phyloP scores from a whole-genome alignment of 1,140 invertebrate species.

The Drosophila teissieri region DNA sequence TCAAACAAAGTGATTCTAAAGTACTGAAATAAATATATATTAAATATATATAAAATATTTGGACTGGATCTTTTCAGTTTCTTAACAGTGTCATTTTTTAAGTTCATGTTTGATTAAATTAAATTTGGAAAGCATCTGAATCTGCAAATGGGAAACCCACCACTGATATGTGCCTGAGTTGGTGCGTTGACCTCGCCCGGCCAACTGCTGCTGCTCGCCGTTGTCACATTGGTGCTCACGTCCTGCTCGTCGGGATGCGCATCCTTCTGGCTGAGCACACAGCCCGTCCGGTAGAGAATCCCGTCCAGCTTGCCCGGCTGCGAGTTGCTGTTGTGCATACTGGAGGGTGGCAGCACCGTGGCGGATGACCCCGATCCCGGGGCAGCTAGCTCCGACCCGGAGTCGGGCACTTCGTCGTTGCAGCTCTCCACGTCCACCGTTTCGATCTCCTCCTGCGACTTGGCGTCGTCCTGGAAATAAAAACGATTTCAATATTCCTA shows the following conservation, averaged over 20 bases:
- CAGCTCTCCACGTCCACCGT: constrained; percentile 86
- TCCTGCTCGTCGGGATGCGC: constrained; percentile 59
- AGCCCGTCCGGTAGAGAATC: constrained; percentile 80
- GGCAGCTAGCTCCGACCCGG: constrained; percentile 66
- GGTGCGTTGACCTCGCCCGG: constrained; percentile 55
- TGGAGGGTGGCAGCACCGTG: constrained; percentile 32
- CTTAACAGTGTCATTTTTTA: too few species aligned
- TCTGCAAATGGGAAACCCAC: constrained; percentile 25
- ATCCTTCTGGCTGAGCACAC: constrained; percentile 80
- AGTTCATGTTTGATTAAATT: too few species aligned
- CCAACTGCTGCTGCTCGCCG: constrained; percentile 71
- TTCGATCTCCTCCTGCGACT: constrained; percentile 85
- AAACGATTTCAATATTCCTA: background rate
- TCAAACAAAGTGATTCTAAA: too few species aligned
- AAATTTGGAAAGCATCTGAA: too few species aligned
- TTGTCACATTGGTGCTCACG: constrained; percentile 71
- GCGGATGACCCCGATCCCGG: constrained; percentile 12
- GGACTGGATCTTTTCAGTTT: too few species aligned
- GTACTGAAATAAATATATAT: too few species aligned
- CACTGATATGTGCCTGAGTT: constrained; percentile 81
- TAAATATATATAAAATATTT: too few species aligned
- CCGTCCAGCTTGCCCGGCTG: constrained; percentile 81
- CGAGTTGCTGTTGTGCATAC: constrained; percentile 75
- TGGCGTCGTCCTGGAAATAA: constrained; percentile 58
- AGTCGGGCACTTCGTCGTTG: constrained; percentile 82